Base-by-base conservation (phyloP, 2,888 invertebrate species). In the Troides aeacus region DNA sequence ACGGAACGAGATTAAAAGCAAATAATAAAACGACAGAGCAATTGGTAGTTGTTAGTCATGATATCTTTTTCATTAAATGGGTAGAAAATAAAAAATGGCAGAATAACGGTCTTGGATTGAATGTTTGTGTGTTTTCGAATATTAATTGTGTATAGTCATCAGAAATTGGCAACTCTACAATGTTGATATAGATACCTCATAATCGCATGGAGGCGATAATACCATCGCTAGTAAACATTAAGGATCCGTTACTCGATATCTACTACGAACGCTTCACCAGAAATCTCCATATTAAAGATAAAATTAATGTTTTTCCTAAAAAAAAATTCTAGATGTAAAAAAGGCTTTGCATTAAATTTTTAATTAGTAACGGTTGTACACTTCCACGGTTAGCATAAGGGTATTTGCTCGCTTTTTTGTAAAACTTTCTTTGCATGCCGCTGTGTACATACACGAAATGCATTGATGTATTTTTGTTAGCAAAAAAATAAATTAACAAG, bases 361-460 rank as follows among this genome's bases (percentile, higher is more conserved):
- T 66, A 66, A 66, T 66, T 66, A 66, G 60, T 60, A 60, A 50
- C 60, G 59, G 50, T 66, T 66, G 24, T 66, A 66, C 21, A 60
- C 59, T 66, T 60, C n/a, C 62, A 46, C 23, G 8, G 62, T 18
- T 46, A 39, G 66, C 59, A 46, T 24, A 46, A 30, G 24, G 62
- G n/a, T 65, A 21, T 66, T 66, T 66, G 59, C 60, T 30, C 46
- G 12, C 42, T 65, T 66, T 66, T 60, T 50, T 60, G 50, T 46
- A 17, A 60, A 46, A 46, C 23, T 23, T 8, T 2, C 57, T 57
- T 57, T 57, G 57, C 57, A 21, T n/a, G 59, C 60, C 59, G 50
- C 58, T 46, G n/a, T 46, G n/a, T 24, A 18, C 30, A 66, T 53
- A 53, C 50, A 53, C 46, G 66, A 30, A 60, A 66, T 21, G 53